Conservation (phyloP, 2,888 invertebrate genomes). For the Sphecodes monilicornis region DNA sequence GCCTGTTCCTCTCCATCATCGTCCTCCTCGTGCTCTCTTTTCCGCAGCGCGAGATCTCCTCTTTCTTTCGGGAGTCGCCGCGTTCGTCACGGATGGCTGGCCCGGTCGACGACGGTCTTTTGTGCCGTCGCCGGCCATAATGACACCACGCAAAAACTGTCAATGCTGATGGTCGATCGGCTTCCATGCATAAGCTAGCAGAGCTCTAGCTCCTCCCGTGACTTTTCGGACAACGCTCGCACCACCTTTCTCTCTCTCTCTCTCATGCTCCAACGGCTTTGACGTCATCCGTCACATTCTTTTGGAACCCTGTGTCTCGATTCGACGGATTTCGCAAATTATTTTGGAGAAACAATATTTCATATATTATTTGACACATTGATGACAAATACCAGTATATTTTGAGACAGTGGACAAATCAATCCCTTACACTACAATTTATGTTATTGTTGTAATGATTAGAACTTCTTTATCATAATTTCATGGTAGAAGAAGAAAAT, state of each 20-base stretch:
- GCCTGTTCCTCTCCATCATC: constrained; percentile 56
- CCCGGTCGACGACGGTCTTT: constrained; percentile 74
- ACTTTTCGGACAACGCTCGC: neutral
- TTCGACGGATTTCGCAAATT: too few relatives aligned
- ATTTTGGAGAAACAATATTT: too few relatives aligned
- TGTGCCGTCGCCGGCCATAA: constrained; percentile 77
- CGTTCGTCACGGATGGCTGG: constrained; percentile 74
- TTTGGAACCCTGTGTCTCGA: neutral
- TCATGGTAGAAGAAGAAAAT: too few relatives aligned
- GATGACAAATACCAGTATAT: too few relatives aligned
- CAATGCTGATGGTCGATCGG: constrained; percentile 74
- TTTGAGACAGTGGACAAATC: too few relatives aligned
- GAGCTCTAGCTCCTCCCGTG: neutral
- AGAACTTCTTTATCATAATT: too few relatives aligned
- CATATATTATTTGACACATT: too few relatives aligned
- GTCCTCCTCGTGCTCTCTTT: constrained; percentile 36
- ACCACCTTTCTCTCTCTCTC: too few relatives aligned
- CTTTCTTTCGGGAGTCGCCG: constrained; percentile 69
- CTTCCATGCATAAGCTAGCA: constrained; percentile 73
- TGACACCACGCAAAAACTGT: constrained; percentile 77
- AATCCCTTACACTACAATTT: too few relatives aligned
- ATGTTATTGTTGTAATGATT: too few relatives aligned
- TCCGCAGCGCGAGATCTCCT: neutral
- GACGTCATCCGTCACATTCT: neutral
- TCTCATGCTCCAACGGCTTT: constrained; percentile 8